Evolutionary conservation across 2,888 invertebrate genomes (phyloP).

Genomic region (Limenitis camilla): DNA sequence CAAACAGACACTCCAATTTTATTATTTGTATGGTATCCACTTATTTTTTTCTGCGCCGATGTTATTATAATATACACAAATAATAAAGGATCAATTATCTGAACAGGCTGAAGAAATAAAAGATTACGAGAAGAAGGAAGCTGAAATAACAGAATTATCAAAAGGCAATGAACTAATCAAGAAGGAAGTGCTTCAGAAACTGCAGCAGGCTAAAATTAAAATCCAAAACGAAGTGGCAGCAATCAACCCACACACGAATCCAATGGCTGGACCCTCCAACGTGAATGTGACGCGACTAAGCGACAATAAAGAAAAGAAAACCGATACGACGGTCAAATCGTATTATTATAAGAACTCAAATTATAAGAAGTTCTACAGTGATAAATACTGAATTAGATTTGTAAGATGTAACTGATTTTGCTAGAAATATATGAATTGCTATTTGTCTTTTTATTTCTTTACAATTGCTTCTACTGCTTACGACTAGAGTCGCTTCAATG

Average conservation of each 20-base stretch:
- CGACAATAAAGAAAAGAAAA: constrained; percentile 23
- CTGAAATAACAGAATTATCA: constrained; percentile 47
- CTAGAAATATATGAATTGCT: too few relatives aligned
- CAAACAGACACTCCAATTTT: too few relatives aligned
- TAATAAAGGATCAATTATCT: background rate
- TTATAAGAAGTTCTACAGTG: constrained; percentile 43
- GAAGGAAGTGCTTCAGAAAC: constrained; percentile 42
- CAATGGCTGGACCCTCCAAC: constrained; percentile 23
- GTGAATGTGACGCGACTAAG: constrained; percentile 17
- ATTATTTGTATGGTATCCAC: too few relatives aligned
- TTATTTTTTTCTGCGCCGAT: background rate
- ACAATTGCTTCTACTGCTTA: too few relatives aligned
- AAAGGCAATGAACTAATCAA: constrained; percentile 49
- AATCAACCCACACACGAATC: constrained; percentile 36
- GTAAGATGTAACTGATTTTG: constrained; percentile 22
- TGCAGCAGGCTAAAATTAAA: constrained; percentile 33
- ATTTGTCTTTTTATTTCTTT: too few relatives aligned
- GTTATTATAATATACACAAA: background rate
- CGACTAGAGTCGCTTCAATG: too few relatives aligned
- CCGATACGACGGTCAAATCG: constrained; percentile 28
- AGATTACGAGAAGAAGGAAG: constrained; percentile 50
- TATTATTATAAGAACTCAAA: constrained; percentile 45
- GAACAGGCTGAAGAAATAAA: constrained; percentile 50
- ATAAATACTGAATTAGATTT: constrained; percentile 31
- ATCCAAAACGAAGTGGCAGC: constrained; percentile 23